Evolutionary conservation across 2,888 invertebrate genomes (phyloP).

Genomic region (Cremastobaeus sp.): DNA sequence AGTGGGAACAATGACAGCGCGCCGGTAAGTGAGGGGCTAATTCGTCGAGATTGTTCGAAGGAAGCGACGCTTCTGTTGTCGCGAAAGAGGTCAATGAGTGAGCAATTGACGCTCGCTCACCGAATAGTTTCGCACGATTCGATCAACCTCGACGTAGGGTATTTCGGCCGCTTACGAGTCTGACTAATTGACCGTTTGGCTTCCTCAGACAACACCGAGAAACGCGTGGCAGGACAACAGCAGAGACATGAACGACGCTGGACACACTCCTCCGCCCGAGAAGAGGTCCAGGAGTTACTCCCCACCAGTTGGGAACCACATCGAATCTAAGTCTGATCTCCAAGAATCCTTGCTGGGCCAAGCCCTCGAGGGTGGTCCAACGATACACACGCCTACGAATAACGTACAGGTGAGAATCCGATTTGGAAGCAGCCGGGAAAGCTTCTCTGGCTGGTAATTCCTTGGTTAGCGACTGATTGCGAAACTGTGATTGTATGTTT

Average conservation of each 20-base stretch:
- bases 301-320: constrained; percentile 74
- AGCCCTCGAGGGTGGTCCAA: constrained; percentile 86
- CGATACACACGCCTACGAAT: constrained; percentile 80
- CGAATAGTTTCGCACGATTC: too few relatives aligned
- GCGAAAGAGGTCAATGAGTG: constrained; percentile 8
- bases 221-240: constrained; percentile 82
- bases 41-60: constrained; percentile 21
- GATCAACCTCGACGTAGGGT: too few relatives aligned
- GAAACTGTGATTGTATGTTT: constrained; percentile 62
- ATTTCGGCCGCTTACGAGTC: too few relatives aligned
- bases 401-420: constrained; percentile 72
- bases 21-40: constrained; percentile 81
- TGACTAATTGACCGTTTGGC: too few relatives aligned
- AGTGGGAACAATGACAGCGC: constrained; percentile 84
- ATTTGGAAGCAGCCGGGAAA: too few relatives aligned
- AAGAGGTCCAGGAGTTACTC: constrained; percentile 76
- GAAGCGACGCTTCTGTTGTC: constrained; percentile 11
- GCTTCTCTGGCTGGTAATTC: too few relatives aligned
- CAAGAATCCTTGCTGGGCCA: constrained; percentile 87
- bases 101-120: constrained; percentile 9
- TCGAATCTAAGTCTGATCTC: constrained; percentile 81
- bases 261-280: constrained; percentile 81
- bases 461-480: constrained; percentile 19
- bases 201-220: constrained; percentile 80
- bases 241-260: constrained; percentile 79